A percentile compares a stretch with the other conserved stretches of the same genome.
phyloP scores from a whole-genome alignment of 2,113 vertebrate species.

The Falcunculus frontatus region DNA sequence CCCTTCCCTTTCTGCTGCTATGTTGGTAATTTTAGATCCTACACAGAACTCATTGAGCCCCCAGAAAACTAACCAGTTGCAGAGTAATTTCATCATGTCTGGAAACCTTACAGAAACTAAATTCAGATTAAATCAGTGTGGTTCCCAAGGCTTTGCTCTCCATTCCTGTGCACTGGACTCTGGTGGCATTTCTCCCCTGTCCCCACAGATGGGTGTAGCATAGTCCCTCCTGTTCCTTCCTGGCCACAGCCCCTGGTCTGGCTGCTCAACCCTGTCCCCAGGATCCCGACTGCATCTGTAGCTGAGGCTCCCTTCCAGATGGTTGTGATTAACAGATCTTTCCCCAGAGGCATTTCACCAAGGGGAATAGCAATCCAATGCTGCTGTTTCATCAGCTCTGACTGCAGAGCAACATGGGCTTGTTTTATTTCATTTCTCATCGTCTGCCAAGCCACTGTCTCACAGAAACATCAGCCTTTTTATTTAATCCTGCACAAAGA shows the following conservation, averaged over 20 bases:
- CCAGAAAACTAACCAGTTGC: background rate
- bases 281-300: background rate
- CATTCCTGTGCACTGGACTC: background rate
- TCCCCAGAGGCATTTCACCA: background rate
- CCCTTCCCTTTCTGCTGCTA: background rate
- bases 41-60: background rate
- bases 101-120: background rate
- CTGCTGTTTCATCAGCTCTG: background rate
- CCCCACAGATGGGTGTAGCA: background rate
- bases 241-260: background rate
- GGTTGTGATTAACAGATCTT: background rate
- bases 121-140: rapidly evolving
- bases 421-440: background rate
- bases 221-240: background rate
- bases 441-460: background rate
- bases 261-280: background rate
- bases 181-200: background rate
- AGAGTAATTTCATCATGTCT: background rate
- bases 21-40: background rate
- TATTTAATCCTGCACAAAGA: background rate
- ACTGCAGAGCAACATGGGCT: background rate
- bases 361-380: background rate
- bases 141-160: background rate
- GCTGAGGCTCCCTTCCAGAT: background rate
- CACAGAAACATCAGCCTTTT: background rate